Evolutionary conservation across 2,113 vertebrate genomes (phyloP).

Genomic region (Grantiella picta): DNA sequence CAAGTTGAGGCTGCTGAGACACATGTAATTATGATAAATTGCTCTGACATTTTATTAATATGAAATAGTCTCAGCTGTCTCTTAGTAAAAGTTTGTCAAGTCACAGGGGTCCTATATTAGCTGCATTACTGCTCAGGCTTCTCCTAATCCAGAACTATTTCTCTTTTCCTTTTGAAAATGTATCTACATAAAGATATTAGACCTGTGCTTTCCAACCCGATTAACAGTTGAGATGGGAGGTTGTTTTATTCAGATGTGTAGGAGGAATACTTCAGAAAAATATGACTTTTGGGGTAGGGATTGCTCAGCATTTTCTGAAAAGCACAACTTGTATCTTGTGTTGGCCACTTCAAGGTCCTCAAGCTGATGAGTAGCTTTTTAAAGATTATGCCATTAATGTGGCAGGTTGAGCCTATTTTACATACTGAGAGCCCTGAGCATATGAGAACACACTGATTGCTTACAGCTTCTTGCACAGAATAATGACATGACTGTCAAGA

Average conservation of each 20-base stretch:
- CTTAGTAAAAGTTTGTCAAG: background rate
- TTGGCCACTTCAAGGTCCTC: background rate
- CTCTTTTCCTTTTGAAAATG: background rate
- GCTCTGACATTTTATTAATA: background rate
- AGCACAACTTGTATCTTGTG: background rate
- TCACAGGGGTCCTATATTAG: background rate
- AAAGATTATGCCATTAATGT: background rate
- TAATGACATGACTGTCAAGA: background rate
- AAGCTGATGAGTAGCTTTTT: background rate
- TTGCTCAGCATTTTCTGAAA: background rate
- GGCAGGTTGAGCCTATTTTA: background rate
- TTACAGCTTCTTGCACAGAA: background rate
- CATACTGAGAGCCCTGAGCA: accelerated
- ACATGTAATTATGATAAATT: background rate
- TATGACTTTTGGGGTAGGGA: background rate
- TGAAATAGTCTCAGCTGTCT: background rate
- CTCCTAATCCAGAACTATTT: background rate
- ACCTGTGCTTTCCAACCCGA: background rate
- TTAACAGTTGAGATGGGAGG: background rate
- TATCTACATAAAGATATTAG: background rate
- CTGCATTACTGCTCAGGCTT: background rate
- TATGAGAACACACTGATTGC: background rate
- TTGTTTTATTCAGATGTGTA: background rate
- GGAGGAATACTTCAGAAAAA: background rate
- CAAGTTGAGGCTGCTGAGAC: background rate